These are phyloP conservation scores for Anas bahamensis DNA, from an alignment of 2,797 vertebrate species.

Conservation along the genomic window DNA sequence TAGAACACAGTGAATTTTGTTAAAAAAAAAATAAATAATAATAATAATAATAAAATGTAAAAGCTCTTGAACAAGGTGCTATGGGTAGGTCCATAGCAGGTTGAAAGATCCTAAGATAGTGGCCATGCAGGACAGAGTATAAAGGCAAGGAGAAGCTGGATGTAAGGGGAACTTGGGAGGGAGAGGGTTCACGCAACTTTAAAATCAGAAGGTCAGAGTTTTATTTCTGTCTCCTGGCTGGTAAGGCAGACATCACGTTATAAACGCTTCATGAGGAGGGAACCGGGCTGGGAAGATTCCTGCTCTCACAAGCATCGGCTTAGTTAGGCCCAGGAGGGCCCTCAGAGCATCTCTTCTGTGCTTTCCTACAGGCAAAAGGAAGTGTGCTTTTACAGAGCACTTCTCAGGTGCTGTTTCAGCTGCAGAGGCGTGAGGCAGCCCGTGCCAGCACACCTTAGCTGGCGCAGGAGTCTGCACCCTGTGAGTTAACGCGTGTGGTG, in stretches of 20 bases:
- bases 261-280: not conserved
- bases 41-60: too few relatives aligned
- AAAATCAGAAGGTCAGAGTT: not conserved
- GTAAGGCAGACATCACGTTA: not conserved
- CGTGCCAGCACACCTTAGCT: not conserved
- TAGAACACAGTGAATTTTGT: not conserved
- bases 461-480: not conserved
- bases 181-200: not conserved
- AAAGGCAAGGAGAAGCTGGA: not conserved
- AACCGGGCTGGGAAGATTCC: not conserved
- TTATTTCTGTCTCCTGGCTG: not conserved
- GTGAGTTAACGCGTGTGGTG: fast-evolving
- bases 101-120: not conserved
- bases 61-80: not conserved
- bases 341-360: not conserved
- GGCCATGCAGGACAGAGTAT: not conserved
- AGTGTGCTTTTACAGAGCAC: not conserved
- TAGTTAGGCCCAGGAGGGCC: not conserved
- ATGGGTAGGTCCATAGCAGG: not conserved
- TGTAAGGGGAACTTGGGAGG: not conserved
- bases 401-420: not conserved
- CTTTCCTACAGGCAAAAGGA: not conserved
- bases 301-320: not conserved
- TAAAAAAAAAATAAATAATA: too few relatives aligned
- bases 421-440: not conserved